phyloP scores from a whole-genome alignment of 2,797 vertebrate genomes.

The Agapornis canus region DNA sequence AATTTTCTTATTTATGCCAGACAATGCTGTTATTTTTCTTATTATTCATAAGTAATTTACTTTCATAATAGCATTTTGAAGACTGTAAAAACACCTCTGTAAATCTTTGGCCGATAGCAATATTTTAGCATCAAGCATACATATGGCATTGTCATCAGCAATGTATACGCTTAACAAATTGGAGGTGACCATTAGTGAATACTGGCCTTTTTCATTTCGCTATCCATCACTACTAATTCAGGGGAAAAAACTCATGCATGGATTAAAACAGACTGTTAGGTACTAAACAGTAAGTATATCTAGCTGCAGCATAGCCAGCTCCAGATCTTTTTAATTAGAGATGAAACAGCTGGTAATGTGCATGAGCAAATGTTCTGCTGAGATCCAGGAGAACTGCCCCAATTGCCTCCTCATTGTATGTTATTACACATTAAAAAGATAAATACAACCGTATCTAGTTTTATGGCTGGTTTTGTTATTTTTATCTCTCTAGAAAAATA shows the following conservation, averaged over 20 bases:
- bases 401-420: background rate
- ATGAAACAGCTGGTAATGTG: constrained; percentile 33
- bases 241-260: background rate
- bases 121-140: background rate
- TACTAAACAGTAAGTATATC: constrained; percentile 34
- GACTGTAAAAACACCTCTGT: constrained; percentile 7
- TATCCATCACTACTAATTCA: constrained; percentile 15
- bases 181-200: background rate
- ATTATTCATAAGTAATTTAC: constrained; percentile 30
- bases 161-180: background rate
- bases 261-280: constrained; percentile 24
- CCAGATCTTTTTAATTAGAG: constrained; percentile 28
- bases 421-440: background rate
- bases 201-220: background rate
- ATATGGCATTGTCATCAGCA: background rate
- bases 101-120: background rate
- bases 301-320: background rate
- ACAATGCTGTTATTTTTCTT: constrained; percentile 40
- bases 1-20: constrained; percentile 40
- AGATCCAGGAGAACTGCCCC: background rate
- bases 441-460: background rate
- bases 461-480: background rate
- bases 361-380: background rate
- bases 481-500: background rate
- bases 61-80: constrained; percentile 31